Evolutionary conservation across 2,113 vertebrate genomes (phyloP), one percentile per base, ranked within the genome.

Genomic region (Nothoprocta perdicaria): DNA sequence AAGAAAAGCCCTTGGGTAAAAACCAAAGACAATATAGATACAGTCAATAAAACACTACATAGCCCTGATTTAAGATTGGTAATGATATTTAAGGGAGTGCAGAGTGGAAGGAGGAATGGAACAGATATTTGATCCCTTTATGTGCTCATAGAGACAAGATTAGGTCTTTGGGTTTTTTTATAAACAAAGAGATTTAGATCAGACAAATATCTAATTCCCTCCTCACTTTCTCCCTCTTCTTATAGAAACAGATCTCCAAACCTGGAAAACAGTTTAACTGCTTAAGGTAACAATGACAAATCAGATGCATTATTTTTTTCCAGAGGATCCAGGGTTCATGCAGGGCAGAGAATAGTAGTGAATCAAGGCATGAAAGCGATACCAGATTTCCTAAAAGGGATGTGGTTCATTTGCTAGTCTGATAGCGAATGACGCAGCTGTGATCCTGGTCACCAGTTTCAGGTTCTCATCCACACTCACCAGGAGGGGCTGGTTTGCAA

Each of bases 281-380:
- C 22, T 63, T 66, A 63, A 40, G 31, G 38, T 88, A 58, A 89
- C 86, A 89, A 89, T 84, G 74, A 63, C 81, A 79, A 86, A 86
- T 48, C 48, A 76, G 84, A 79, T 22, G 53, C 43, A 92, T 10
- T 3, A 13, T 62, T 86, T 82, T 74, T 46, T 58, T 29, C 33
- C 45, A 66, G 60, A 53, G 48, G n/a, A n/a, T 15, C 13, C 21
- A 5, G 53, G 46, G 67, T 80, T 82, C 84, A 45, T 82, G 94
- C 17, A 27, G 84, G 48, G 84, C 26, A 53, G 71, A 76, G 62
- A 65, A 93, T 89, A 94, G 90, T 89, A 81, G 86, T 48, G 53
- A 92, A 93, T 92, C 89, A 94, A 90, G 75, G 48, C 14, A 82
- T 48, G 67, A 79, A 92, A 81, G 35, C 72, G 27, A 41, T 35